phyloP scores from a whole-genome alignment of 2,113 vertebrate genomes.

The Oxyura jamaicensis region DNA sequence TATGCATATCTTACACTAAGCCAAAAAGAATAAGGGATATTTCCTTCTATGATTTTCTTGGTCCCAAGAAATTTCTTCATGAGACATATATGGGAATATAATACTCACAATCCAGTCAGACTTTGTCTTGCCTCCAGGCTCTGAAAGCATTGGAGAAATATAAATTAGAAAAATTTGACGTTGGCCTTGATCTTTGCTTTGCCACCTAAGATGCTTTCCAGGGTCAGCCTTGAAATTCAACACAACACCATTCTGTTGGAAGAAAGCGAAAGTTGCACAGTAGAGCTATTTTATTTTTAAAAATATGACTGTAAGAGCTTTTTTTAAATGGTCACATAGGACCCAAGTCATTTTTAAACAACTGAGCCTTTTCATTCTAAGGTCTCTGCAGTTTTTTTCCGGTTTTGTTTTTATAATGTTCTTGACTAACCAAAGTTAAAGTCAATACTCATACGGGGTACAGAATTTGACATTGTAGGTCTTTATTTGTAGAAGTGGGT shows the following conservation, averaged over 20 bases:
- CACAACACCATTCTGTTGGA: slow-evolving; percentile 4
- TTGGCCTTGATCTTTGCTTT: slow-evolving; percentile 50
- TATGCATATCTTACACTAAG: not conserved
- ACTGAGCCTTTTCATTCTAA: slow-evolving; percentile 15
- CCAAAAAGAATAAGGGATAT: not conserved
- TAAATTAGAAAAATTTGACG: slow-evolving; percentile 19
- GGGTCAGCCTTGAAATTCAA: slow-evolving; percentile 51
- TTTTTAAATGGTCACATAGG: not conserved
- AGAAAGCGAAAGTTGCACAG: slow-evolving; percentile 20
- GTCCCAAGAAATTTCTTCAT: slow-evolving; percentile 10
- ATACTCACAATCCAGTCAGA: slow-evolving; percentile 3
- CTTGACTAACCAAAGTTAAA: slow-evolving; percentile 8
- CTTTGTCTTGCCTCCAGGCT: not conserved
- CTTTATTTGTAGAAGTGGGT: not conserved
- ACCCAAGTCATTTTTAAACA: slow-evolving; percentile 27
- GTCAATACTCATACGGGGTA: not conserved
- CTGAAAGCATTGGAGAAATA: slow-evolving; percentile 5
- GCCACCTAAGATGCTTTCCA: slow-evolving; percentile 44
- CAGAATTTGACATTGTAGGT: not conserved
- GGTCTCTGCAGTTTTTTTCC: not conserved
- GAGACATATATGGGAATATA: not conserved
- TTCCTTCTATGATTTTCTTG: slow-evolving; percentile 15
- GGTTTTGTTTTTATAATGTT: not conserved
- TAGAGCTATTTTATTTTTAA: slow-evolving; percentile 15
- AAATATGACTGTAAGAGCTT: not conserved